Evolutionary conservation across 2,797 vertebrate species (phyloP).

Genomic region (Allobates femoralis): DNA sequence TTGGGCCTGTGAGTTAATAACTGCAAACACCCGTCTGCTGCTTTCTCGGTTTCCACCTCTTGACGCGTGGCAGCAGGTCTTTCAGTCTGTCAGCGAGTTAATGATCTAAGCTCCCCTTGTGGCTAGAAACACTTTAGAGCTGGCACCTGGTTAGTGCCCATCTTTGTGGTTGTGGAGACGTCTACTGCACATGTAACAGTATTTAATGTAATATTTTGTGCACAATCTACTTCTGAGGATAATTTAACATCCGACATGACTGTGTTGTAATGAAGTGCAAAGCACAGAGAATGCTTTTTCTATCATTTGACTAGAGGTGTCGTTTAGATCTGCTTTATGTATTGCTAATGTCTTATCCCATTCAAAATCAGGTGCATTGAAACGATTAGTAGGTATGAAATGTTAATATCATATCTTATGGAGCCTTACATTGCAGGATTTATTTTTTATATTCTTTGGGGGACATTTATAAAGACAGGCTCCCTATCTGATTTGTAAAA

Average conservation of each 20-base stretch:
- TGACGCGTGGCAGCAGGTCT: conserved; percentile 49
- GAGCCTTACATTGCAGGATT: neutral
- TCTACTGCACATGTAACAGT: neutral
- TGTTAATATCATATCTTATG: neutral
- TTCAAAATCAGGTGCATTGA: neutral
- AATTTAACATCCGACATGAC: neutral
- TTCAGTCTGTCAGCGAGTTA: conserved; percentile 38
- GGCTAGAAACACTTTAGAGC: neutral
- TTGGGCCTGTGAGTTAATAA: conserved; percentile 42
- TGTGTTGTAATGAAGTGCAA: neutral
- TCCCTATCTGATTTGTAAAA: neutral
- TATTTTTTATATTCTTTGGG: neutral
- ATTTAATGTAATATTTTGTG: neutral
- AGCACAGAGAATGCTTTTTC: neutral
- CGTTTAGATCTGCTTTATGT: neutral
- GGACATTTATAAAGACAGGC: neutral
- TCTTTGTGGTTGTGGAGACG: neutral
- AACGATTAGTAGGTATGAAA: neutral
- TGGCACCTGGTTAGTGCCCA: conserved; percentile 46
- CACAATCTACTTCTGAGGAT: neutral
- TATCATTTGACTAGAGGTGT: neutral
- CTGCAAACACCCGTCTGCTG: conserved; percentile 31
- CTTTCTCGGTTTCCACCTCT: neutral
- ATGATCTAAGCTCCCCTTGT: conserved; percentile 39
- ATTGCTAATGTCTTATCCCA: neutral